phyloP scores from a whole-genome alignment of 2,888 invertebrate genomes.

The Hipparchia semele region DNA sequence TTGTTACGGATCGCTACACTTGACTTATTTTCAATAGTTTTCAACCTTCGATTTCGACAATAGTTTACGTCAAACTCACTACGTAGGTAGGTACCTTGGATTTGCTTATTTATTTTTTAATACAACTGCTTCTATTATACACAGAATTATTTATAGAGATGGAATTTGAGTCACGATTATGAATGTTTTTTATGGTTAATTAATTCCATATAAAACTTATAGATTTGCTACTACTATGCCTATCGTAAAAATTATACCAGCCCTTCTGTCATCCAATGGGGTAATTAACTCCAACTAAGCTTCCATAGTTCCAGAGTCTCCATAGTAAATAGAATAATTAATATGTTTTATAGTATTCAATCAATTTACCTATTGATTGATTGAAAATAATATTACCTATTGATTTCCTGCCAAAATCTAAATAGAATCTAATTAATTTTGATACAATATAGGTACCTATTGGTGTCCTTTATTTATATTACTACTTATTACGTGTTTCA shows the following conservation, averaged over 20 bases:
- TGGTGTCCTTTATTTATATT: neutral
- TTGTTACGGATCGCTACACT: conserved; percentile 54
- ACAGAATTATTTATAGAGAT: neutral
- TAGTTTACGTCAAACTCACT: conserved; percentile 56
- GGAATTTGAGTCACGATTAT: conserved; percentile 9
- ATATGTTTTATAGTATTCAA: no score
- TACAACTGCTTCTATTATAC: neutral
- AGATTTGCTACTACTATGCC: neutral
- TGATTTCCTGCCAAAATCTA: no score
- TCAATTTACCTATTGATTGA: no score
- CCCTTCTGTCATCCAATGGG: no score
- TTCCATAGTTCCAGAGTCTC: no score
- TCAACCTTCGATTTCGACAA: conserved; percentile 52
- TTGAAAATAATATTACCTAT: no score
- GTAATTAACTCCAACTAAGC: no score
- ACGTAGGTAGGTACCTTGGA: neutral
- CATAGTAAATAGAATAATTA: no score
- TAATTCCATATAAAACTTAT: neutral
- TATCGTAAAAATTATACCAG: no score
- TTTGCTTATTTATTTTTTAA: conserved; percentile 17
- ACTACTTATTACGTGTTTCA: no score
- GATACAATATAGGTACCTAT: no score
- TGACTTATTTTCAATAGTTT: conserved; percentile 47
- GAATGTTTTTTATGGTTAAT: neutral
- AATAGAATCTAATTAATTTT: no score